A percentile compares a stretch with the other conserved stretches of the same genome.
Evolutionary conservation across 1,140 invertebrate genomes (phyloP).

Genomic region (Drosophila pseudoananassae): DNA sequence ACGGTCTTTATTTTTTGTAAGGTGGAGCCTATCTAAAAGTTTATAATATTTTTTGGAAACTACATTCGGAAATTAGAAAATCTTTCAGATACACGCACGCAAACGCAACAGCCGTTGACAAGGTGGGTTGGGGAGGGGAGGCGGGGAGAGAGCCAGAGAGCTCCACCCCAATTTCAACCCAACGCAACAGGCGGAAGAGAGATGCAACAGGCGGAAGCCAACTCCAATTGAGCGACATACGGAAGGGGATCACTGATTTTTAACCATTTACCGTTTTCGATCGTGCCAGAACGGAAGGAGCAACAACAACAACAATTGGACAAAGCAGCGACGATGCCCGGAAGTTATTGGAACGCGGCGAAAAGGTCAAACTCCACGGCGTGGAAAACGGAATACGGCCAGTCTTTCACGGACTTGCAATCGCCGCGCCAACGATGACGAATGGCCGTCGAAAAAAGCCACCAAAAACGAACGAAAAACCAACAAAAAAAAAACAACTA

Average conservation of each 20-base stretch:
- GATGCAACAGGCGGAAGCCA: conserved; percentile 36
- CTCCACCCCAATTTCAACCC: conserved; percentile 62
- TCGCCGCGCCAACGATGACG: conserved; percentile 27
- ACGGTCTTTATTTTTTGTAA: conserved; percentile 17
- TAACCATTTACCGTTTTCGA: conserved; percentile 22
- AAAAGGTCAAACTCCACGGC: conserved; percentile 16
- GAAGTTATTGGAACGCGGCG: conserved; percentile 15
- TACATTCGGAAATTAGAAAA: conserved; percentile 9
- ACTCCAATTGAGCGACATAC: conserved; percentile 1
- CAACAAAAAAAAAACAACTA: conserved; percentile 42
- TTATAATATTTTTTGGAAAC: conserved; percentile 4
- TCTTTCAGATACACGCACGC: conserved; percentile 31
- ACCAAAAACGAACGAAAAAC: conserved; percentile 42
- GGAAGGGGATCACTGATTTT: conserved; percentile 9
- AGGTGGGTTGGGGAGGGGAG: too few relatives aligned
- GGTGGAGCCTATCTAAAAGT: conserved; percentile 16
- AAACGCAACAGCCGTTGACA: conserved; percentile 51
- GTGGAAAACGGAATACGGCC: not conserved
- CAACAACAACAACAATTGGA: not conserved
- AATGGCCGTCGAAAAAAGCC: conserved; percentile 33
- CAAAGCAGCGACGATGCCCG: conserved; percentile 13
- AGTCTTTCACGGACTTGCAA: conserved; percentile 5
- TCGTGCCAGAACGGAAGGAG: not conserved
- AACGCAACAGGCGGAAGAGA: conserved; percentile 48
- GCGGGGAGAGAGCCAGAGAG: conserved; percentile 24